Evolutionary conservation across 1,140 invertebrate genomes (phyloP).

Genomic region (Penaeus vannamei): DNA sequence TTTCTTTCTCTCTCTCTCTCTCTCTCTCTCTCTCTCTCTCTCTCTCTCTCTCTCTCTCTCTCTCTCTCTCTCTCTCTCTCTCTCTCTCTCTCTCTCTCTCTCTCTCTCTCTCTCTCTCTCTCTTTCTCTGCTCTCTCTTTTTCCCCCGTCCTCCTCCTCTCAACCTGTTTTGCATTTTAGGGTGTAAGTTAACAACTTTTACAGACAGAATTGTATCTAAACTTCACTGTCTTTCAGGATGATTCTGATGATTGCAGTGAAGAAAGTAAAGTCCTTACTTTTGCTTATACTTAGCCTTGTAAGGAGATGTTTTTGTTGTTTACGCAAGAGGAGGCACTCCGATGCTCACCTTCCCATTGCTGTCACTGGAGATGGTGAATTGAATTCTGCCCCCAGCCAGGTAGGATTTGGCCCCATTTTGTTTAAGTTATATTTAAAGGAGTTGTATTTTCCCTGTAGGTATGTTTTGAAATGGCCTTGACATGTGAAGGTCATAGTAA

Average conservation of each 20-base stretch:
- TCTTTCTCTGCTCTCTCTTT: too few relatives aligned
- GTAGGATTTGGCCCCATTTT: neutral
- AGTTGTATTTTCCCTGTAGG: too few relatives aligned
- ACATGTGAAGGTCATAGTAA: too few relatives aligned
- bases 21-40: neutral
- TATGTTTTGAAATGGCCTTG: too few relatives aligned
- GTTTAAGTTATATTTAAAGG: neutral
- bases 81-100: neutral
- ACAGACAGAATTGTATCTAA: neutral
- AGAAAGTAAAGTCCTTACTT: constrained; percentile 9
- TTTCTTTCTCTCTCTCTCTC: neutral
- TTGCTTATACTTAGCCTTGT: neutral
- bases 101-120: neutral
- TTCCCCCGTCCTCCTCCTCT: neutral
- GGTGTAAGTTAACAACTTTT: neutral
- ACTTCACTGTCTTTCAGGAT: neutral
- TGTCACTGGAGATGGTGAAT: neutral
- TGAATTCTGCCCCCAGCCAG: neutral
- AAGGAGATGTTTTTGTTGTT: constrained; percentile 20
- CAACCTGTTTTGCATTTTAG: neutral
- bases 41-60: too few relatives aligned
- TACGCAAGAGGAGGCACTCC: neutral
- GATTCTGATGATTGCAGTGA: constrained; percentile 17
- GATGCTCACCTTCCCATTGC: constrained; percentile 4
- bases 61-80: neutral